A percentile compares a stretch with the other conserved stretches of the same genome.
These are phyloP conservation scores for Drosophila kikkawai DNA, from an alignment of 1,140 invertebrate species.

Conservation along the genomic window DNA sequence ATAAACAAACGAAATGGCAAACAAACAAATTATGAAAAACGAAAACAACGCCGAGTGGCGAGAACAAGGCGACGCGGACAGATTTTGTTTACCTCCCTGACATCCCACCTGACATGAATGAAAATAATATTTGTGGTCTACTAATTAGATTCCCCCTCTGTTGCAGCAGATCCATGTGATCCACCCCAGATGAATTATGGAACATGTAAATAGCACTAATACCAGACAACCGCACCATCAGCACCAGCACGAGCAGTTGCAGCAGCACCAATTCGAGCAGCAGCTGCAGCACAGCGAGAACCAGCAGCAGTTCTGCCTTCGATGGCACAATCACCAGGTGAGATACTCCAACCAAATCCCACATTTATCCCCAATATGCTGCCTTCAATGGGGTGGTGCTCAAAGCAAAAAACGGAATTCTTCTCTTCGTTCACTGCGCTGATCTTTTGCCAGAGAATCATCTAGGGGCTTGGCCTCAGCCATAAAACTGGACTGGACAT, in stretches of 20 bases:
- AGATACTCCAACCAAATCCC: conserved; percentile 28
- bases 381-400: conserved; percentile 1
- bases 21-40: conserved; percentile 75
- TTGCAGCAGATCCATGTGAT: conserved; percentile 54
- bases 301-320: conserved; percentile 91
- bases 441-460: conserved; percentile 42
- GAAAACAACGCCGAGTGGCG: conserved; percentile 45
- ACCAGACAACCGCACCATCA: conserved; percentile 65
- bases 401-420: not conserved
- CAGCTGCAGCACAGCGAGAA: conserved; percentile 77
- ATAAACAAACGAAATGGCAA: conserved; percentile 63
- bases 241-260: conserved; percentile 63
- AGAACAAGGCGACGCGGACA: conserved; percentile 8
- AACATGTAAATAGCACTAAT: conserved; percentile 80
- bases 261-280: conserved; percentile 72
- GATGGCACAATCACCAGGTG: conserved; percentile 93
- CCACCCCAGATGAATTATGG: conserved; percentile 79
- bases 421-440: not conserved
- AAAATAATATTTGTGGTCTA: conserved; percentile 29
- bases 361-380: not conserved
- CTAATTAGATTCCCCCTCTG: conserved; percentile 23
- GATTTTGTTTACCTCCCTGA: conserved; percentile 36
- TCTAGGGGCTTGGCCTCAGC: conserved; percentile 51
- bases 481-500: conserved; percentile 69
- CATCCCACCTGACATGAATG: conserved; percentile 8